Conservation (phyloP, 2,888 invertebrate species). For the Seira ritae region DNA sequence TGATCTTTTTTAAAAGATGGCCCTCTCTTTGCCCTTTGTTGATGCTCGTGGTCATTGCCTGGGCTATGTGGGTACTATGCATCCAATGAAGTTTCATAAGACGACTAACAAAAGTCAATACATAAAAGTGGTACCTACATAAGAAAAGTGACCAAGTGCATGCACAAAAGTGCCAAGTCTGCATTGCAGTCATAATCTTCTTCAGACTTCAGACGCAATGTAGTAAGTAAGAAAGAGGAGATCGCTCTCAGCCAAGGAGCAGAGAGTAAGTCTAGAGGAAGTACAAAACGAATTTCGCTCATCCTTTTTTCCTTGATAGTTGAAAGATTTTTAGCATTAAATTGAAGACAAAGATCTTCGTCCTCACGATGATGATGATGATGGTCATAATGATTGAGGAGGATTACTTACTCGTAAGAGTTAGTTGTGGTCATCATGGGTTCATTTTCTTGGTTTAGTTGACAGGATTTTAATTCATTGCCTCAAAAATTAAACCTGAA, state of each 20-base stretch:
- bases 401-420: background rate
- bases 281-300: background rate
- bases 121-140: too few species aligned
- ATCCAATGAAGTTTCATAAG: too few species aligned
- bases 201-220: background rate
- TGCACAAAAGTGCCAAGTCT: background rate
- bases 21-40: too few species aligned
- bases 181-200: background rate
- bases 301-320: background rate
- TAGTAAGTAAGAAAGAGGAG: too few species aligned
- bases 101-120: too few species aligned
- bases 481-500: conserved; percentile 40
- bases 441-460: conserved; percentile 48
- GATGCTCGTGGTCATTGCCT: too few species aligned
- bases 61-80: too few species aligned
- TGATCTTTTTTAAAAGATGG: background rate
- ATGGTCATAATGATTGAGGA: conserved; percentile 38
- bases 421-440: conserved; percentile 17
- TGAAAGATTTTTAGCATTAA: background rate
- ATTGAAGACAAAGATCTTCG: background rate
- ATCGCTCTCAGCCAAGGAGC: too few species aligned
- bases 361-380: conserved; percentile 10
- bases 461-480: conserved; percentile 49
- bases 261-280: background rate
- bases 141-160: too few species aligned